phyloP scores from a whole-genome alignment of 2,797 vertebrate genomes.

The Sparus aurata region DNA sequence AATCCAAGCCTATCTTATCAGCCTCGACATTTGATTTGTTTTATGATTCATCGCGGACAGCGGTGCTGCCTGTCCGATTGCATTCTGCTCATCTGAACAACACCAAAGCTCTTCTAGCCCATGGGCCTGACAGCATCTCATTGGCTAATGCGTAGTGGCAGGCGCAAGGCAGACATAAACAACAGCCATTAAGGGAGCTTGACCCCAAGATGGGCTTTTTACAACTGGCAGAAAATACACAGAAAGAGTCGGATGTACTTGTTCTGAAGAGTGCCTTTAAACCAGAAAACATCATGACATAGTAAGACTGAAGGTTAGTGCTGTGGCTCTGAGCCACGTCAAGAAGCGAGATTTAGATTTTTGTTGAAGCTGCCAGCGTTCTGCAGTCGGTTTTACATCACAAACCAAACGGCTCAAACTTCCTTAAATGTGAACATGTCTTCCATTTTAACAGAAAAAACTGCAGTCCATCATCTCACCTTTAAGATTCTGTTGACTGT shows the following conservation, averaged over 20 bases:
- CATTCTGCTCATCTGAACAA: conserved; percentile 67
- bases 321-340: conserved; percentile 7
- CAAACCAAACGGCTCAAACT: conserved; percentile 1
- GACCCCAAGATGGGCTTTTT: conserved; percentile 64
- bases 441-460: conserved; percentile 5
- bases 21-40: conserved; percentile 48
- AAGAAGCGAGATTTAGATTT: conserved; percentile 12
- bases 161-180: conserved; percentile 71
- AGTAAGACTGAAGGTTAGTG: conserved; percentile 6
- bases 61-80: conserved; percentile 60
- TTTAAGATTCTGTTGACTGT: conserved; percentile 9
- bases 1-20: conserved; percentile 30
- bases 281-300: background rate
- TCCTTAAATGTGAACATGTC: conserved; percentile 8
- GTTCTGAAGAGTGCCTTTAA: background rate
- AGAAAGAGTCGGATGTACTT: conserved; percentile 6
- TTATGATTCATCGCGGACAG: conserved; percentile 61
- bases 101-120: conserved; percentile 63
- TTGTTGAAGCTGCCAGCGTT: conserved; percentile 14
- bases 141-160: conserved; percentile 75
- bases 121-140: conserved; percentile 57
- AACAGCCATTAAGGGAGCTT: conserved; percentile 70
- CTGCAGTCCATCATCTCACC: conserved; percentile 1
- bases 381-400: conserved; percentile 24
- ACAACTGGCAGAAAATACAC: conserved; percentile 46